A percentile compares a stretch with the other conserved stretches of the same genome.
Evolutionary conservation across 2,888 invertebrate genomes (phyloP).

Genomic region (Lacanobia wlatinum): DNA sequence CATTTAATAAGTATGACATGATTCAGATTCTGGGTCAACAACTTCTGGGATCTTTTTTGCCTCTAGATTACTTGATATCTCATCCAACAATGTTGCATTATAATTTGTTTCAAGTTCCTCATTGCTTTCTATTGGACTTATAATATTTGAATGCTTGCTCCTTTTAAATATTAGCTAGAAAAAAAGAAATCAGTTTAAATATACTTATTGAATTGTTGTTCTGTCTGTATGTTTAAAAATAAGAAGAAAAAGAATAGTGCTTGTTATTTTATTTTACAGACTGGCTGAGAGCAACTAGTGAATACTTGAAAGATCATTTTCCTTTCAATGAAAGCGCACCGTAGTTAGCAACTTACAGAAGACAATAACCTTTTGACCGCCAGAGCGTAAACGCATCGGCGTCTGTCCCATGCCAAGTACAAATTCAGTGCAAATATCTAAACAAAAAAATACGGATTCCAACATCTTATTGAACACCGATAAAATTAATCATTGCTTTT

Average conservation of each 20-base stretch:
- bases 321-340: neutral
- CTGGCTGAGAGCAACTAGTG: too few relatives aligned
- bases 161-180: constrained; percentile 80
- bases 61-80: constrained; percentile 37
- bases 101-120: constrained; percentile 63
- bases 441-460: too few relatives aligned
- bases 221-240: too few relatives aligned
- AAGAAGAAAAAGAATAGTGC: too few relatives aligned
- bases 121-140: constrained; percentile 70
- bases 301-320: neutral
- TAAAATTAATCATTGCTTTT: too few relatives aligned
- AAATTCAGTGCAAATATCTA: too few relatives aligned
- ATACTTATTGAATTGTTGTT: too few relatives aligned
- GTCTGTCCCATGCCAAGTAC: too few relatives aligned
- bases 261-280: too few relatives aligned
- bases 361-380: too few relatives aligned
- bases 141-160: constrained; percentile 77
- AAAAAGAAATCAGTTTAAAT: constrained; percentile 12
- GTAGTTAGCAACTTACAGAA: neutral
- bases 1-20: constrained; percentile 9
- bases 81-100: constrained; percentile 45
- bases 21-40: constrained; percentile 32
- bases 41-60: constrained; percentile 43
- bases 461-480: too few relatives aligned
- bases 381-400: too few relatives aligned